Conservation (phyloP, 30 jellyfish, hydroid and myxozoan species). For the Aurelia coerulea region DNA sequence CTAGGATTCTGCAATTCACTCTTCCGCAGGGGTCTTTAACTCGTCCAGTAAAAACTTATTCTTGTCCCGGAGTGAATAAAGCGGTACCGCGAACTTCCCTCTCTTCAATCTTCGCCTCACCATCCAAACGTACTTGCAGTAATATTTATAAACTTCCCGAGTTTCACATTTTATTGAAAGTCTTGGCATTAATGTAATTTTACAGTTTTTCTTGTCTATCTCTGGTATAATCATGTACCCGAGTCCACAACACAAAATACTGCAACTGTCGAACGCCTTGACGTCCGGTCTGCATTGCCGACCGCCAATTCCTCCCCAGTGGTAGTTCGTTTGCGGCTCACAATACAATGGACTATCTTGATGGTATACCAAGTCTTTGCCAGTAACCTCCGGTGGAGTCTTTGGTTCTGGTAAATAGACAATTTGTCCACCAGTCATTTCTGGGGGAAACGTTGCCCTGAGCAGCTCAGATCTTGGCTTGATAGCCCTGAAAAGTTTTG, state of each 20-base stretch:
- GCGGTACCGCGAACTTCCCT: slow-evolving; percentile 37
- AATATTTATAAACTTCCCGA: slow-evolving; percentile 42
- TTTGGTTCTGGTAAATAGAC: slow-evolving; percentile 45
- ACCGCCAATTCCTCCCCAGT: slow-evolving; percentile 87
- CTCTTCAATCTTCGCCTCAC: slow-evolving; percentile 62
- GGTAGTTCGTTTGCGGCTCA: slow-evolving; percentile 48
- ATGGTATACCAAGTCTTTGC: slow-evolving; percentile 49
- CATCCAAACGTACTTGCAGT: slow-evolving; percentile 78
- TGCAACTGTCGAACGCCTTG: slow-evolving; percentile 72
- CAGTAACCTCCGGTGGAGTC: slow-evolving; percentile 56
- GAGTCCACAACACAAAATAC: slow-evolving; percentile 72
- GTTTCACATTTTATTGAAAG: slow-evolving; percentile 68
- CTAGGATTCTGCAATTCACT: no score
- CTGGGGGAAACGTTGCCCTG: slow-evolving; percentile 61
- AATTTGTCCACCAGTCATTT: slow-evolving; percentile 57
- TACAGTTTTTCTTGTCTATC: slow-evolving; percentile 58
- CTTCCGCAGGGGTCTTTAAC: no score
- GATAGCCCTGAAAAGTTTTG: slow-evolving; percentile 48
- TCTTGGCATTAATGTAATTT: slow-evolving; percentile 23
- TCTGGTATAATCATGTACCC: slow-evolving; percentile 74
- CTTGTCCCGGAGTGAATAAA: slow-evolving; percentile 25
- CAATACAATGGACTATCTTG: slow-evolving; percentile 70
- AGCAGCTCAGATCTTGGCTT: slow-evolving; percentile 13
- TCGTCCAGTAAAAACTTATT: slow-evolving; percentile 16
- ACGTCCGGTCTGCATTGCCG: slow-evolving; percentile 76